These are phyloP conservation scores for Sepiola atlantica DNA, from an alignment of 2,888 invertebrate species.

Conservation along the genomic window DNA sequence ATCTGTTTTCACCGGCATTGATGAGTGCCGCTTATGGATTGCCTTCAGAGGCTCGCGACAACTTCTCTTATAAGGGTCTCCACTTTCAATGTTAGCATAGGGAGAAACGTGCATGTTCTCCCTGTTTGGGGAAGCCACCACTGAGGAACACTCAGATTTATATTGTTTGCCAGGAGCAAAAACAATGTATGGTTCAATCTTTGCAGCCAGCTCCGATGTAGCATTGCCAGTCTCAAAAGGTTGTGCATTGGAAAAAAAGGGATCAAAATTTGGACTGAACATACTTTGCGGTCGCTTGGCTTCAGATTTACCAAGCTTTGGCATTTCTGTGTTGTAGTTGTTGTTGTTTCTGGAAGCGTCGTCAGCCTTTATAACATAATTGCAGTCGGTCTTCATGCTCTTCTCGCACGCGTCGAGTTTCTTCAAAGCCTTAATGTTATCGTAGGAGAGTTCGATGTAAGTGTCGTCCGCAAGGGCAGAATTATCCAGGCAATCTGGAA, in stretches of 20 bases:
- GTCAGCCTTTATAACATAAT: constrained; percentile 15
- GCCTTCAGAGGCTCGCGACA: constrained; percentile 32
- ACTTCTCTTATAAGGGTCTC: constrained; percentile 8
- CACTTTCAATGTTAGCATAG: constrained; percentile 23
- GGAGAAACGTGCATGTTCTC: background rate
- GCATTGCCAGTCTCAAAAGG: constrained; percentile 38
- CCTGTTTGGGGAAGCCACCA: background rate
- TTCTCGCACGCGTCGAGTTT: background rate
- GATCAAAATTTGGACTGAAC: constrained; percentile 44
- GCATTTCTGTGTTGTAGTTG: background rate
- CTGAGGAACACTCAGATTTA: background rate
- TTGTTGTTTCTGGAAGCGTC: constrained; percentile 34
- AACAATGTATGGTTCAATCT: constrained; percentile 45
- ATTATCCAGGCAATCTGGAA: background rate
- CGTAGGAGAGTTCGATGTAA: constrained; percentile 43
- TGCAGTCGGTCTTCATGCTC: background rate
- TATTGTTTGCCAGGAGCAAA: constrained; percentile 45
- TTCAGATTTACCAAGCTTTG: constrained; percentile 39
- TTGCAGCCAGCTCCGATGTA: background rate
- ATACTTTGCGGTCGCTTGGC: constrained; percentile 40
- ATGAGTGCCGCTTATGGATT: constrained; percentile 43
- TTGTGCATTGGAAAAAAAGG: constrained; percentile 44
- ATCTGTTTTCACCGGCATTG: constrained; percentile 43
- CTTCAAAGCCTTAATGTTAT: constrained; percentile 24
- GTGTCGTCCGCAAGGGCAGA: constrained; percentile 16